Evolutionary conservation across 2,113 vertebrate genomes (phyloP), one percentile per base, ranked within the genome.

Genomic region (Nansenia antarctica): DNA sequence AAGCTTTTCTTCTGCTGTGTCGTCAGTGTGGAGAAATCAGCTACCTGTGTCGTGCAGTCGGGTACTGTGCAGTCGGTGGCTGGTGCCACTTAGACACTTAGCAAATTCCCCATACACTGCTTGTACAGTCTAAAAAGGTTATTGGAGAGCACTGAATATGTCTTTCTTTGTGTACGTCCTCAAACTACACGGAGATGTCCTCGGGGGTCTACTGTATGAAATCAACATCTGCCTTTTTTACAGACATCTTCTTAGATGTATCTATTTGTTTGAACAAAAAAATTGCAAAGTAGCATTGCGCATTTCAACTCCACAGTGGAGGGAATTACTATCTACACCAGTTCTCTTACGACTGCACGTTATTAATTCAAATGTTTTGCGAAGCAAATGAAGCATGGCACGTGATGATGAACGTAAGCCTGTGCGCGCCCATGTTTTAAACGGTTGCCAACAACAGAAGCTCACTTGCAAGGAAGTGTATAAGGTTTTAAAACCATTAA

Each of bases 21-120:
- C 80, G 80, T 87, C 84, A 86, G 83, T 78, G 82, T 78, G 82
- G 79, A 87, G 84, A 74, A 85, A 82, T 79, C 77, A 73, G 73
- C 75, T 87, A 86, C 86, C 86, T 85, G 79, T 74, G 78, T 80
- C 76, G 83, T 62, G 81, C 78, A 81, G 76, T 74, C 69, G 70
- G 82, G 77, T 77, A 81, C 79, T 77, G 76, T 70, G 70, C 77
- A 80, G 74, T 79, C 81, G 75, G 82, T 75, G 62, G 82, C 75
- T 82, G 80, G 27, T 5, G 11, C 45, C 5, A 1, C n/a, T n/a
- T 8, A 49, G 45, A 49, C 45, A 49, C 1, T 22, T 5, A 49
- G 18, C 45, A 37, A n/a, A n/a, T n/a, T n/a, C n/a, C n/a, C 3
- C 11, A 20, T 6, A 49, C 45, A 49, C 45, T 14, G 45, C 45